phyloP scores from a whole-genome alignment of 2,888 invertebrate species.

The Nesidiocoris tenuis region DNA sequence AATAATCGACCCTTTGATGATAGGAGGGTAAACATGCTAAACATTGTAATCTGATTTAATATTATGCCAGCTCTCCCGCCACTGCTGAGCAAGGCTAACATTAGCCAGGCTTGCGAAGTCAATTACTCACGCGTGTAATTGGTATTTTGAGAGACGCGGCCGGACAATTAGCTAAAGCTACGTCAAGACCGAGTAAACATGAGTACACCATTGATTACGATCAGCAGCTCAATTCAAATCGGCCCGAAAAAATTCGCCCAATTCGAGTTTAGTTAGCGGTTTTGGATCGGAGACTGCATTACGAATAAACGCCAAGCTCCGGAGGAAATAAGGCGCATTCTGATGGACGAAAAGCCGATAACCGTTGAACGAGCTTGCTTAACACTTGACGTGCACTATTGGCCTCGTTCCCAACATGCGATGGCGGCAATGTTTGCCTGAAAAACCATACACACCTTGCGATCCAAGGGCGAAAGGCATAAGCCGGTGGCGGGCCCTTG shows the following conservation, averaged over 20 bases:
- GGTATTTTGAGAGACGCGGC: neutral
- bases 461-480: neutral
- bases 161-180: neutral
- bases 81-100: neutral
- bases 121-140: neutral
- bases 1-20: too few relatives aligned
- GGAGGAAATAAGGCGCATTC: too few relatives aligned
- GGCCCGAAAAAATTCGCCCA: too few relatives aligned
- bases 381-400: neutral
- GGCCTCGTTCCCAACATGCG: neutral
- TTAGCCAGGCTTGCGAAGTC: neutral
- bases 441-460: neutral
- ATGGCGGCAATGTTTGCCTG: neutral
- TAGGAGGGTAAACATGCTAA: too few relatives aligned
- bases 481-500: neutral
- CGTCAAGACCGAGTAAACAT: neutral
- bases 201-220: too few relatives aligned
- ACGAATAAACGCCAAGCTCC: too few relatives aligned
- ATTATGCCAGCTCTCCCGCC: too few relatives aligned
- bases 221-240: too few relatives aligned
- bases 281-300: too few relatives aligned
- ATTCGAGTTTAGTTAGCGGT: too few relatives aligned
- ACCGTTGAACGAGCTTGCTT: too few relatives aligned
- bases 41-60: neutral
- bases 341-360: too few relatives aligned